These are phyloP conservation scores for Pseudomyrmex pallidus DNA, from an alignment of 1,140 invertebrate genomes.

Conservation along the genomic window DNA sequence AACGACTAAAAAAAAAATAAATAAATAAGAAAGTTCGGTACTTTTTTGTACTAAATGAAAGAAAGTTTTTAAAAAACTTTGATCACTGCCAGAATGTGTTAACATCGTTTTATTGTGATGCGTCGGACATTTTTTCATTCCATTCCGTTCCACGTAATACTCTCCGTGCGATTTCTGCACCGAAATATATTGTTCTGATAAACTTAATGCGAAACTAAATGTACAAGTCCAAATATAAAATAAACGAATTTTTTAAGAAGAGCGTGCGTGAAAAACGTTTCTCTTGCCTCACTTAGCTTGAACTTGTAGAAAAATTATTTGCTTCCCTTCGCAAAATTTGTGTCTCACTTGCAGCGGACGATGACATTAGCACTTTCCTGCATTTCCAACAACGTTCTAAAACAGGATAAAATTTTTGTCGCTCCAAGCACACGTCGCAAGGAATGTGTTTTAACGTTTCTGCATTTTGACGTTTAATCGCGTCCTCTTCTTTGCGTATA, in stretches of 20 bases:
- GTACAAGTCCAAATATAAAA: conserved; percentile 78
- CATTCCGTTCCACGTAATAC: conserved; percentile 68
- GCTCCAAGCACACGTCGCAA: not conserved
- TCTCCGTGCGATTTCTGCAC: conserved; percentile 68
- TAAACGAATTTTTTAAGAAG: conserved; percentile 81
- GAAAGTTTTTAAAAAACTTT: conserved; percentile 10
- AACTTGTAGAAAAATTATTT: not conserved
- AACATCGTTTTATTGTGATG: conserved; percentile 64
- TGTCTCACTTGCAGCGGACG: not conserved
- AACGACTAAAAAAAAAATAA: not conserved
- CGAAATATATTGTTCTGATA: conserved; percentile 62
- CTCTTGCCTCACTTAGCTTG: not conserved
- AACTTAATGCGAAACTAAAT: conserved; percentile 68
- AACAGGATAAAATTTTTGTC: conserved; percentile 27
- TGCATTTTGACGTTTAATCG: conserved; percentile 25
- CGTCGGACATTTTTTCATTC: conserved; percentile 71
- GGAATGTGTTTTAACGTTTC: conserved; percentile 7
- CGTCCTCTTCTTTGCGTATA: conserved; percentile 33
- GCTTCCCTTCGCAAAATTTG: not conserved
- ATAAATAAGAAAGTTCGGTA: conserved; percentile 25
- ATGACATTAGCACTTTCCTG: not conserved
- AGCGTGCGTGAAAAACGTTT: not conserved
- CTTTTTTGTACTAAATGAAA: not conserved
- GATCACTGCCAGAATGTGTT: conserved; percentile 70
- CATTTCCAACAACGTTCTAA: conserved; percentile 54